phyloP scores from a whole-genome alignment of 2,888 invertebrate species.

The Notocelia uddmanniana region DNA sequence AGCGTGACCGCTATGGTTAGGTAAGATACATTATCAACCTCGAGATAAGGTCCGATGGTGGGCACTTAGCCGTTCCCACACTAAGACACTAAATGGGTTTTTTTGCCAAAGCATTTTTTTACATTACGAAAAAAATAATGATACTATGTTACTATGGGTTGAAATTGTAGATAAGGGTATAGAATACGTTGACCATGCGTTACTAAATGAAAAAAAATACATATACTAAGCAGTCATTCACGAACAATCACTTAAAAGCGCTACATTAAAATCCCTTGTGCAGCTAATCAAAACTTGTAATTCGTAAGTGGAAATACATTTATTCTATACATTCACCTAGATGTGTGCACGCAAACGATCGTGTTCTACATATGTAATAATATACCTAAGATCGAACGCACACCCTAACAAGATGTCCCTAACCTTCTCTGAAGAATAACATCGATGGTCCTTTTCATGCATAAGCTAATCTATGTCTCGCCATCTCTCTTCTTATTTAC shows the following conservation, averaged over 20 bases:
- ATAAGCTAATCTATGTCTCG: conserved; percentile 27
- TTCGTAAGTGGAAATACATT: background rate
- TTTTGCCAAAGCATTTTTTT: background rate
- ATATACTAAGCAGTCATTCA: no score
- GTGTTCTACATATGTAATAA: conserved; percentile 42
- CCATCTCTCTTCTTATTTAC: conserved; percentile 56
- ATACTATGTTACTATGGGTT: no score
- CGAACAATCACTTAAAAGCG: no score
- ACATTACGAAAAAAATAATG: background rate
- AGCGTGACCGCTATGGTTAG: conserved; percentile 51
- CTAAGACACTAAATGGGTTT: background rate
- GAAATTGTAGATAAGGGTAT: no score
- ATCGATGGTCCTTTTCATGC: conserved; percentile 53
- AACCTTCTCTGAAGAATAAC: conserved; percentile 58
- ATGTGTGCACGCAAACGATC: conserved; percentile 1
- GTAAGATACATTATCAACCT: background rate
- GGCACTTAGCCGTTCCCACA: background rate
- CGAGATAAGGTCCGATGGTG: background rate
- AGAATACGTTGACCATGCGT: background rate
- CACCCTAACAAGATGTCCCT: conserved; percentile 59
- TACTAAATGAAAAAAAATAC: no score
- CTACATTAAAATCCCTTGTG: no score
- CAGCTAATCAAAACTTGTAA: background rate
- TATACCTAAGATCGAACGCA: conserved; percentile 55
- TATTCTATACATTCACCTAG: background rate